A percentile compares a stretch with the other conserved stretches of the same genome.
phyloP scores from a whole-genome alignment of 2,113 vertebrate genomes.

The Aptenodytes patagonicus region DNA sequence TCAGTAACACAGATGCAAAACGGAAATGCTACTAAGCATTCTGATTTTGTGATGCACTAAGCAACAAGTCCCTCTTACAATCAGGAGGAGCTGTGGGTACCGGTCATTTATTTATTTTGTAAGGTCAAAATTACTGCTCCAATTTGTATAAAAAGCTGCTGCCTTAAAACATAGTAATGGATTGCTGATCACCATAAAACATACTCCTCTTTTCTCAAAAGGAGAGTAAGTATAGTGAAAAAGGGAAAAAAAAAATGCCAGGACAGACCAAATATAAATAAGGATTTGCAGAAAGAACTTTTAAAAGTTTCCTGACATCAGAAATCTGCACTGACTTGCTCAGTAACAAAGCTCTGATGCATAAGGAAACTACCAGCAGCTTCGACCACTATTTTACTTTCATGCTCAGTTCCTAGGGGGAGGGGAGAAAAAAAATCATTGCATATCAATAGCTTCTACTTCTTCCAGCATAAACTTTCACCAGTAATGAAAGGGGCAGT shows the following conservation, averaged over 20 bases:
- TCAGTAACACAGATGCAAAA: not conserved
- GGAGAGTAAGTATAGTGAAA: not conserved
- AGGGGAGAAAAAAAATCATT: not conserved
- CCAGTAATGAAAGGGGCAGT: not conserved
- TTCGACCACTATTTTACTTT: not conserved
- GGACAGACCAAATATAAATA: not conserved
- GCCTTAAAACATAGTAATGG: not conserved
- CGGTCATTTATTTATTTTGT: not conserved
- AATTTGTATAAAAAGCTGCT: not conserved
- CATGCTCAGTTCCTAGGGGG: not conserved
- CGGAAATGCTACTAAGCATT: not conserved
- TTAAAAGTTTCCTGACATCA: not conserved
- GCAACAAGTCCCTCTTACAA: not conserved
- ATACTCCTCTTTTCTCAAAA: not conserved
- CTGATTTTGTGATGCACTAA: not conserved
- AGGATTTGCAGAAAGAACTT: not conserved
- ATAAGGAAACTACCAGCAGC: not conserved
- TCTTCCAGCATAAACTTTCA: not conserved
- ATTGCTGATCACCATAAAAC: not conserved
- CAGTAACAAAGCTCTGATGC: not conserved
- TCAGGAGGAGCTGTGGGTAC: not conserved
- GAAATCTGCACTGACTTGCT: not conserved
- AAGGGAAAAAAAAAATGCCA: rapidly evolving
- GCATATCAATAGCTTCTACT: not conserved
- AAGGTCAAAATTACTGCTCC: not conserved